A percentile compares a stretch with the other conserved stretches of the same genome.
These are phyloP conservation scores for Leuciscus idus DNA, from an alignment of 2,113 vertebrate genomes.

Conservation along the genomic window DNA sequence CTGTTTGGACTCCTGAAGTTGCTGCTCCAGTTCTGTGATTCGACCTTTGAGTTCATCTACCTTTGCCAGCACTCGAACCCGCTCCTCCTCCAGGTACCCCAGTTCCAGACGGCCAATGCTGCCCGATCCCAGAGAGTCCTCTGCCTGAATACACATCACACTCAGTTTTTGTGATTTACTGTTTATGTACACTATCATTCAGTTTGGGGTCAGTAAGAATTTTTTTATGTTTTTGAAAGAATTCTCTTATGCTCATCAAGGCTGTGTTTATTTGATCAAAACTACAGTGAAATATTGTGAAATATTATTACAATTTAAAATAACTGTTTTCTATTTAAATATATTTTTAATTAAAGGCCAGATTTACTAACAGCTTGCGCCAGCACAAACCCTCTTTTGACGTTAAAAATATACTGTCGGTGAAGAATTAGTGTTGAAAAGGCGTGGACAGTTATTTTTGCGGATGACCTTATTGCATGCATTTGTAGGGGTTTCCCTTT, in stretches of 20 bases:
- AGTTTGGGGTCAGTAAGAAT: neutral
- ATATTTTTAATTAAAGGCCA: neutral
- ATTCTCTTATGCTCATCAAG: neutral
- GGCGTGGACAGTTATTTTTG: too few species aligned
- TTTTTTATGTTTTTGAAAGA: neutral
- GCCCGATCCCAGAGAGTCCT: conserved; percentile 71
- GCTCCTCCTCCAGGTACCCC: conserved; percentile 85
- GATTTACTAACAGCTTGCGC: too few species aligned
- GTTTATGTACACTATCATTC: neutral
- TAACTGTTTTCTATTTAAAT: neutral
- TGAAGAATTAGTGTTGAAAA: too few species aligned
- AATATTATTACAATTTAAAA: conserved; percentile 4
- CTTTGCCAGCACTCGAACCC: conserved; percentile 74
- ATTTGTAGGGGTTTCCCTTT: too few species aligned
- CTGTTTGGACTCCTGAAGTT: conserved; percentile 88
- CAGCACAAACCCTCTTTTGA: too few species aligned
- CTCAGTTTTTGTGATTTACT: neutral
- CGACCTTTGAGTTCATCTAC: conserved; percentile 87
- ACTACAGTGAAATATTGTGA: neutral
- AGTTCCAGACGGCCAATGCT: conserved; percentile 75
- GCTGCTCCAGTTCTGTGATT: conserved; percentile 91
- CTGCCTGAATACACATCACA: conserved; percentile 74
- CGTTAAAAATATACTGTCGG: too few species aligned
- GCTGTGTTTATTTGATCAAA: neutral
- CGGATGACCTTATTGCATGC: too few species aligned